phyloP scores from a whole-genome alignment of 2,888 invertebrate genomes.

The Mesoligia furuncula region DNA sequence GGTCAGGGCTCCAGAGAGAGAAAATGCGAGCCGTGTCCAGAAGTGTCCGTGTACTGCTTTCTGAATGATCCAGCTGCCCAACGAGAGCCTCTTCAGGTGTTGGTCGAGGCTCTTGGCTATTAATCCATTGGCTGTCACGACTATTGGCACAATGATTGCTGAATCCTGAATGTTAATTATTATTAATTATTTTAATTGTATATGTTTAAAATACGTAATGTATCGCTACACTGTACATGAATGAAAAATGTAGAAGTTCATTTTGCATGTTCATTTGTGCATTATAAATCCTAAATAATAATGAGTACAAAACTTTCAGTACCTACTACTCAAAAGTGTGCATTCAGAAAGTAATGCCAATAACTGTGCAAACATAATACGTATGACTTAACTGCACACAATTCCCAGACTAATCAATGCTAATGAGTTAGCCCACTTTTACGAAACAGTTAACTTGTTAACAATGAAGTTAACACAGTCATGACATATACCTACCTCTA shows the following conservation, averaged over 20 bases:
- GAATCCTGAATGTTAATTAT: no score
- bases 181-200: no score
- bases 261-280: not conserved
- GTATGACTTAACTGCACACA: slow-evolving; percentile 17
- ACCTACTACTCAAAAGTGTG: not conserved
- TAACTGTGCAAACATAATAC: slow-evolving; percentile 21
- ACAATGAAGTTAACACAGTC: slow-evolving; percentile 40
- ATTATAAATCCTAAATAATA: not conserved
- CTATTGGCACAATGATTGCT: no score
- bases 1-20: no score
- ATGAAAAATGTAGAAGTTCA: not conserved
- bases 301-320: not conserved
- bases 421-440: slow-evolving; percentile 44
- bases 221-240: no score
- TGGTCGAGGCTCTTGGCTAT: no score
- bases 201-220: no score
- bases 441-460: slow-evolving; percentile 42
- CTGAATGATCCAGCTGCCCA: no score
- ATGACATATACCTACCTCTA: slow-evolving; percentile 26
- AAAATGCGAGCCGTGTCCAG: no score
- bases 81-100: no score
- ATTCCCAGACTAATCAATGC: slow-evolving; percentile 29
- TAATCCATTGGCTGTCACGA: no score
- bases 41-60: no score
- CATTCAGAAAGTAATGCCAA: slow-evolving; percentile 3